phyloP scores from a whole-genome alignment of 2,113 vertebrate genomes.

The Lophotis ruficrista region DNA sequence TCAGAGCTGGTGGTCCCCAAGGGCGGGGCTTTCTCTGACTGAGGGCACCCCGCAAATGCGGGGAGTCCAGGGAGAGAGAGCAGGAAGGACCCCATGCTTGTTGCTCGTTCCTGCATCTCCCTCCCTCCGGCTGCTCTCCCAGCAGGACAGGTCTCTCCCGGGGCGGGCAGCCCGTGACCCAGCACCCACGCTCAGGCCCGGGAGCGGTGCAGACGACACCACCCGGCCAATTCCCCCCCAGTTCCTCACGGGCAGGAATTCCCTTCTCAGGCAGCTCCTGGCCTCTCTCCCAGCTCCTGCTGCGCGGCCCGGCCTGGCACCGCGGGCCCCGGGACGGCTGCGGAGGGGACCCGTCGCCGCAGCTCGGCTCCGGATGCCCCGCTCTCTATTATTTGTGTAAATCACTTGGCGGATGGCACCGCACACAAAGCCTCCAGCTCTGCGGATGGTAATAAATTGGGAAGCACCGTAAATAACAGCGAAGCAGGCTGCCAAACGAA shows the following conservation, averaged over 20 bases:
- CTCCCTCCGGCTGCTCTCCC: background rate
- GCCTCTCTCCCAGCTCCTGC: background rate
- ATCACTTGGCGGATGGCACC: constrained; percentile 29
- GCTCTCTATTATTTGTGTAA: background rate
- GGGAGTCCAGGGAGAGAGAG: background rate
- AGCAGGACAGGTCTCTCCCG: fast-evolving
- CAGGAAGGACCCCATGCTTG: background rate
- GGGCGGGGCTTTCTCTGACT: background rate
- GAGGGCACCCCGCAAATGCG: background rate
- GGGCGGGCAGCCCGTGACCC: background rate
- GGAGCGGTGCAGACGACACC: background rate
- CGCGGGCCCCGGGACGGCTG: background rate
- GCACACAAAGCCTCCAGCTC: constrained; percentile 37
- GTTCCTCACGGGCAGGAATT: background rate
- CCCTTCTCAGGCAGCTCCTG: background rate
- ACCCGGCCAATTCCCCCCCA: fast-evolving
- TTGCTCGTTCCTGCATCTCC: background rate
- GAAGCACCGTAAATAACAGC: constrained; percentile 67
- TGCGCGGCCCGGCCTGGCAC: background rate
- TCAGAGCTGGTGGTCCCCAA: too few species aligned
- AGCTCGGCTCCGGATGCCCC: background rate
- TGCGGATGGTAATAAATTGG: constrained; percentile 49
- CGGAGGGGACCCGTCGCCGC: background rate
- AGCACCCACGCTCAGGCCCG: too few species aligned
- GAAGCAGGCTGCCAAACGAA: constrained; percentile 65